Evolutionary conservation across 2,888 invertebrate species (phyloP).

Genomic region (Xestia xanthographa): DNA sequence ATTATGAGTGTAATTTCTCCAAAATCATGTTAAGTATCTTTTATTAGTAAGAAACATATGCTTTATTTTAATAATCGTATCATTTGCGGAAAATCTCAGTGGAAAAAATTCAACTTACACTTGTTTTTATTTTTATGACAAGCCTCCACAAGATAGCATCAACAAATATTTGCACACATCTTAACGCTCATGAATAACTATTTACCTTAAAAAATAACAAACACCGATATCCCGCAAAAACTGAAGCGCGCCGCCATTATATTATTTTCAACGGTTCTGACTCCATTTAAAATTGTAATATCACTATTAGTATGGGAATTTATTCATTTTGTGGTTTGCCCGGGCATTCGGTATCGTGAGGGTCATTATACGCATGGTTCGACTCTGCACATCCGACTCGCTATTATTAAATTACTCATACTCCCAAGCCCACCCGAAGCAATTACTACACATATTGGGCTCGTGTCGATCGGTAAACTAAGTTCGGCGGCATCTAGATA

Average conservation of each 20-base stretch:
- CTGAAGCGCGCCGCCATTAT: slow-evolving; percentile 3
- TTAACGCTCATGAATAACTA: not conserved
- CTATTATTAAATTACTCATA: too few species aligned
- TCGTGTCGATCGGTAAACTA: not conserved
- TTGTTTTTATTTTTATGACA: not conserved
- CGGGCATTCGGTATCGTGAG: slow-evolving; percentile 7
- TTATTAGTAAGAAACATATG: slow-evolving; percentile 6
- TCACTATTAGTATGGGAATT: slow-evolving; percentile 54
- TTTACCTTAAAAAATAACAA: slow-evolving; percentile 15
- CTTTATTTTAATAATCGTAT: too few species aligned
- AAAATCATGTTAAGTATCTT: slow-evolving; percentile 7
- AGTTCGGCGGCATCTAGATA: not conserved
- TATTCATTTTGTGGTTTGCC: slow-evolving; percentile 45
- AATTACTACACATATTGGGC: not conserved
- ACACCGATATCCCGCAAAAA: slow-evolving; percentile 36
- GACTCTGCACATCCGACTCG: not conserved
- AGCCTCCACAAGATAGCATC: not conserved
- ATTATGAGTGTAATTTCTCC: slow-evolving; percentile 8
- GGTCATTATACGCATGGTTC: not conserved
- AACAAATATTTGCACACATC: slow-evolving; percentile 1
- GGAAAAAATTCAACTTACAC: not conserved
- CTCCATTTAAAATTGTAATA: slow-evolving; percentile 62
- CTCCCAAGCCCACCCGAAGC: not conserved
- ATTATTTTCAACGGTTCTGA: slow-evolving; percentile 37
- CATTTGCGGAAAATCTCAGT: not conserved